phyloP scores from a whole-genome alignment of 2,113 vertebrate species.

The Hippocampus mohnikei region DNA sequence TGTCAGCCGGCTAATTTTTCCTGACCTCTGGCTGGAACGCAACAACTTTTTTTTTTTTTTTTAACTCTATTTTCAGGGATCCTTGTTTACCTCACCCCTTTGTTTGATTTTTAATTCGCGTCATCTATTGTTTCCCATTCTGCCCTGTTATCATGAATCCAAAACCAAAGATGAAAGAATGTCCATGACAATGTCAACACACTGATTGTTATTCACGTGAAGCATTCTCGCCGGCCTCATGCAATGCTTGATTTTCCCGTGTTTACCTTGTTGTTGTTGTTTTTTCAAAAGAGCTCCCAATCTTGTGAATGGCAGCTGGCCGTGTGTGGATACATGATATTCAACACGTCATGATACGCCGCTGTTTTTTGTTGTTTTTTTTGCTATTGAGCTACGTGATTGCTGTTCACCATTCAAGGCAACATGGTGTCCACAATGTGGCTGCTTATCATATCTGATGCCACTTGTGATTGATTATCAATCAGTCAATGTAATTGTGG shows the following conservation, averaged over 20 bases:
- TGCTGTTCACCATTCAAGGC: slow-evolving; percentile 31
- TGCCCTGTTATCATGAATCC: slow-evolving; percentile 35
- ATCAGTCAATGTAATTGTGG: slow-evolving; percentile 53
- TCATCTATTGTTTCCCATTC: slow-evolving; percentile 30
- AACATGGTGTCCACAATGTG: slow-evolving; percentile 2
- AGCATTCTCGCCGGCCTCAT: slow-evolving; percentile 3
- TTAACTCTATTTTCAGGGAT: slow-evolving; percentile 13
- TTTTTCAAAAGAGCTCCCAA: slow-evolving; percentile 20
- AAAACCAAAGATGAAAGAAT: slow-evolving; percentile 49
- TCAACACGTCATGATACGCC: slow-evolving; percentile 21
- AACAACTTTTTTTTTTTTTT: not conserved
- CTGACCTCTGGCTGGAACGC: slow-evolving; percentile 6
- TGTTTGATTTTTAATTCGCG: slow-evolving; percentile 5
- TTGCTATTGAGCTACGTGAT: slow-evolving; percentile 19
- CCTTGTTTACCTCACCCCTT: not conserved
- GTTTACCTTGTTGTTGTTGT: slow-evolving; percentile 22
- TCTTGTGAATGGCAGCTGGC: slow-evolving; percentile 38
- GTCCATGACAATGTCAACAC: slow-evolving; percentile 32
- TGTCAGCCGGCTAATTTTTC: slow-evolving; percentile 2
- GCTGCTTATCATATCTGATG: slow-evolving; percentile 51
- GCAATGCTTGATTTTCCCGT: slow-evolving; percentile 36
- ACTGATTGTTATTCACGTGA: slow-evolving; percentile 22
- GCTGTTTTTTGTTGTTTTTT: not conserved
- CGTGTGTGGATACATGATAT: slow-evolving; percentile 21
- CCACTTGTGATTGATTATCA: slow-evolving; percentile 54